Percentiles rank a stretch among this genome's conserved stretches.
Evolutionary conservation across 2,888 invertebrate species (phyloP).

Genomic region (Nomada ferruginata): DNA sequence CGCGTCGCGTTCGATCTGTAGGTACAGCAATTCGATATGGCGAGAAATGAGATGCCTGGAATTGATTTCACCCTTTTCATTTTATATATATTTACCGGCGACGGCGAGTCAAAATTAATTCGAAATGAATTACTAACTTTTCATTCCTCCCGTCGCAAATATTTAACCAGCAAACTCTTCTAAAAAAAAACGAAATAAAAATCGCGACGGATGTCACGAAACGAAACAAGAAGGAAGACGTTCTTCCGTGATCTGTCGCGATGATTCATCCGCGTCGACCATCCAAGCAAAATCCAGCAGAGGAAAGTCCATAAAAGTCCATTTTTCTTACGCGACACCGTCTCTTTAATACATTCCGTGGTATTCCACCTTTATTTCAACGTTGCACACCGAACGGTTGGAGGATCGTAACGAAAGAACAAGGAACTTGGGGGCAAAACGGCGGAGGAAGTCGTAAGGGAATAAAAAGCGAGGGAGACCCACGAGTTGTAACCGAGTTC

Average conservation of each 20-base stretch:
- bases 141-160: not conserved
- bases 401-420: no score
- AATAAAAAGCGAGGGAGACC: constrained; percentile 53
- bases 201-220: not conserved
- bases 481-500: constrained; percentile 72
- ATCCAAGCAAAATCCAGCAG: constrained; percentile 6
- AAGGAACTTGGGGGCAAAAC: not conserved
- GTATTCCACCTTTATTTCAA: constrained; percentile 43
- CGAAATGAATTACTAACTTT: no score
- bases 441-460: not conserved
- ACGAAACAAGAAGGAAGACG: not conserved
- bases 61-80: no score
- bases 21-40: not conserved
- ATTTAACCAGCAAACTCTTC: not conserved
- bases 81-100: no score
- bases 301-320: constrained; percentile 44
- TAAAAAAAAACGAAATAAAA: not conserved
- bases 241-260: constrained; percentile 12
- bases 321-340: constrained; percentile 38
- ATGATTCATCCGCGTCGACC: constrained; percentile 7
- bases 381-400: constrained; percentile 2
- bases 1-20: constrained; percentile 10
- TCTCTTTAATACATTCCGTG: constrained; percentile 47
- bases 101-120: no score
- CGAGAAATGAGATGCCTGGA: not conserved